These are phyloP conservation scores for Galerucella calmariensis DNA, from an alignment of 2,888 invertebrate species.

Conservation along the genomic window DNA sequence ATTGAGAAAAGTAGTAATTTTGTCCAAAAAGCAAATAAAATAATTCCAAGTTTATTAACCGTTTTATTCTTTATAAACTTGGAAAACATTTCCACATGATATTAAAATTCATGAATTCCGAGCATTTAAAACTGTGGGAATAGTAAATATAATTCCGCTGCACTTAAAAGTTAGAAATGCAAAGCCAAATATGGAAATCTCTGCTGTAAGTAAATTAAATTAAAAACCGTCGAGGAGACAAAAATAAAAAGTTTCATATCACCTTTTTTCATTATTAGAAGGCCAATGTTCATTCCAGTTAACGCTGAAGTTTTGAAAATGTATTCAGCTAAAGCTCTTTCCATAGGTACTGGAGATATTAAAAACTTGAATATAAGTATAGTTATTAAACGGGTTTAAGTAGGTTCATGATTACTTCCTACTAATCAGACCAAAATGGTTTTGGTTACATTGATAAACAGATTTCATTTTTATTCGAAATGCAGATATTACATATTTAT, in stretches of 20 bases:
- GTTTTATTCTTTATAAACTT: background rate
- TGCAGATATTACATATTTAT: too few species aligned
- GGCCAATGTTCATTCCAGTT: background rate
- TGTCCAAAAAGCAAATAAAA: background rate
- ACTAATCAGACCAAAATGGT: too few species aligned
- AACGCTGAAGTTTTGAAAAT: too few species aligned
- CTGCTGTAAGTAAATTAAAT: constrained; percentile 8
- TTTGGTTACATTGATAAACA: too few species aligned
- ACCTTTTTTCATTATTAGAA: constrained; percentile 1
- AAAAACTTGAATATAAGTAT: too few species aligned
- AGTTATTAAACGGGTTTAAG: too few species aligned
- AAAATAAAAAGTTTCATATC: background rate
- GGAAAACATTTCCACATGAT: background rate
- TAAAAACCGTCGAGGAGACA: constrained; percentile 5
- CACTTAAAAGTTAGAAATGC: constrained; percentile 2
- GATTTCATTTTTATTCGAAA: too few species aligned
- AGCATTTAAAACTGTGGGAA: background rate
- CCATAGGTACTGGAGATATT: too few species aligned
- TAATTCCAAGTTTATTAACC: background rate
- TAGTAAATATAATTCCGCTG: background rate
- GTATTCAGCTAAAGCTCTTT: too few species aligned
- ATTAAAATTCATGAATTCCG: background rate
- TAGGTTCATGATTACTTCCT: too few species aligned
- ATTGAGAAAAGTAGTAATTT: too few species aligned
- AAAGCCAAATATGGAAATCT: constrained; percentile 7